These are phyloP conservation scores for Gortyna flavago DNA, from an alignment of 2,888 invertebrate species.

Conservation along the genomic window DNA sequence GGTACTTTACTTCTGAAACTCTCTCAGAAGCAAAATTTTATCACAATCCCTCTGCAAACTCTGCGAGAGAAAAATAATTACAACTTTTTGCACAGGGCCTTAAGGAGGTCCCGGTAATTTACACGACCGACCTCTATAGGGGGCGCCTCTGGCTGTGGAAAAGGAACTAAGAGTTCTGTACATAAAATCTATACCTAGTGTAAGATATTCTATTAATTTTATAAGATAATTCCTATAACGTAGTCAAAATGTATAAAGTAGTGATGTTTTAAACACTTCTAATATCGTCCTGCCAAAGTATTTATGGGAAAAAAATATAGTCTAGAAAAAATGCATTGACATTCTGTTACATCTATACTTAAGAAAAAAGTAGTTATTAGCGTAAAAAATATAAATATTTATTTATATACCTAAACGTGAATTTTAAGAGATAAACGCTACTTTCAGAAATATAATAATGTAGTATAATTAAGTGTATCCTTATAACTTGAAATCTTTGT, in stretches of 20 bases:
- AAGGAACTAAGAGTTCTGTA: conserved; percentile 55
- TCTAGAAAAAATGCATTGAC: conserved; percentile 38
- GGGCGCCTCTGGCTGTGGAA: conserved; percentile 5
- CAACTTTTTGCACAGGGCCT: not conserved
- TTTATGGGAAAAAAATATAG: conserved; percentile 43
- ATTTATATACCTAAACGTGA: conserved; percentile 59
- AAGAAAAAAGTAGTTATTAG: conserved; percentile 40
- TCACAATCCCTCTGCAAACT: not conserved
- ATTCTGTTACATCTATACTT: conserved; percentile 35
- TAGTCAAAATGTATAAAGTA: conserved; percentile 65
- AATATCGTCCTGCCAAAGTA: conserved; percentile 64
- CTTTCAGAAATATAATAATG: conserved; percentile 35
- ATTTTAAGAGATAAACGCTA: conserved; percentile 43
- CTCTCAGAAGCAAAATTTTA: not conserved
- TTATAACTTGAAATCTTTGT: conserved; percentile 13
- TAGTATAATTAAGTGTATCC: conserved; percentile 18
- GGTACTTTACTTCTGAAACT: not conserved
- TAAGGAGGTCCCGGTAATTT: no score
- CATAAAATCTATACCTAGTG: conserved; percentile 37
- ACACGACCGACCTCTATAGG: not conserved
- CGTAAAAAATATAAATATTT: conserved; percentile 61
- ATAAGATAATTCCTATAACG: conserved; percentile 45
- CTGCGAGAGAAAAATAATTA: no score
- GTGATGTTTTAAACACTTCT: conserved; percentile 59
- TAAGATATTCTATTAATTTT: conserved; percentile 50